Conservation (phyloP, 2,888 invertebrate species). For the Mesoligia furuncula region DNA sequence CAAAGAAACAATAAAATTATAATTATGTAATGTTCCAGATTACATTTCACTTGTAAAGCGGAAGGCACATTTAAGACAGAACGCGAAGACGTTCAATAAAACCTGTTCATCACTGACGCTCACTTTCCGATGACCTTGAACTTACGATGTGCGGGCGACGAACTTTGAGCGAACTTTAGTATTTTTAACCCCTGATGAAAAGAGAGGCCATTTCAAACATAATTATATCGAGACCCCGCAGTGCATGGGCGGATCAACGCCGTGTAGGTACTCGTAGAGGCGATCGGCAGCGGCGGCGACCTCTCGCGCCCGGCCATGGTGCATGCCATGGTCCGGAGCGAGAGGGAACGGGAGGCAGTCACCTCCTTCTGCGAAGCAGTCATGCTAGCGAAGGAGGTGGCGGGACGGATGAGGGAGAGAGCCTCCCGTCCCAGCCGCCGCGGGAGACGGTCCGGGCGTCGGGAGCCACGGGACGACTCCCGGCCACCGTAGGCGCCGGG, state of each 20-base stretch:
- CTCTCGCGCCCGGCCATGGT: no score
- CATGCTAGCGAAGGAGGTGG: no score
- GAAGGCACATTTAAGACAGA: slow-evolving; percentile 21
- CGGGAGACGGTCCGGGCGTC: not conserved
- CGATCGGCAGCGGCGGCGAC: no score
- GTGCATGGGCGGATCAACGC: no score
- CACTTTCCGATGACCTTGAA: slow-evolving; percentile 48
- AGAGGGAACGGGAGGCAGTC: no score
- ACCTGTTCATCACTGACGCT: slow-evolving; percentile 51
- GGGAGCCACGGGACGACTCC: no score
- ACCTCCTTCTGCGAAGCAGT: no score
- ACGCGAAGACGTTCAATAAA: slow-evolving; percentile 17
- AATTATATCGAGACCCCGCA: not conserved
- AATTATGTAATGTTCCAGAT: slow-evolving; percentile 14
- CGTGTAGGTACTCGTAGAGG: no score
- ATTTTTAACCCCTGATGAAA: not conserved
- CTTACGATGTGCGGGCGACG: slow-evolving; percentile 43
- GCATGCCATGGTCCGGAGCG: no score
- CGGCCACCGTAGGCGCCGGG: no score
- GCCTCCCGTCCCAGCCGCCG: no score
- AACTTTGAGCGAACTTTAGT: slow-evolving; percentile 15
- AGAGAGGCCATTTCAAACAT: not conserved
- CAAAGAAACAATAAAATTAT: not conserved
- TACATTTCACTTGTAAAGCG: slow-evolving; percentile 35
- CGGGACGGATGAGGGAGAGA: no score